Conservation (phyloP, 2,888 invertebrate species). For the Pollenia amentaria region DNA sequence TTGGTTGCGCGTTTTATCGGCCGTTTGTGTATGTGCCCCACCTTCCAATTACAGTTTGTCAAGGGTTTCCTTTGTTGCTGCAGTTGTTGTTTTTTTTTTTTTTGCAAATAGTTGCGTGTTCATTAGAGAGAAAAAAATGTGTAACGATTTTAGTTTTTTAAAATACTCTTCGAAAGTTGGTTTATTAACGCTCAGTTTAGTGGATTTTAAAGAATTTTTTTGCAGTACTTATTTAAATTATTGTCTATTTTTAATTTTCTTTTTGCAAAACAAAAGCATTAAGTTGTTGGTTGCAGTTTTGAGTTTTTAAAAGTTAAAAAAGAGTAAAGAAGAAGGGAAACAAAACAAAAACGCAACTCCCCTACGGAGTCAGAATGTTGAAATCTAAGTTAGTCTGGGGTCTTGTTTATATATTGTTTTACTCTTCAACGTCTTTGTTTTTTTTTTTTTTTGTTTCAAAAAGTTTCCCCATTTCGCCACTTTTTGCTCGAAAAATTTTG, state of each 20-base stretch:
- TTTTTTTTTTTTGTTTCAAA: slow-evolving; percentile 37
- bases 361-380: slow-evolving; percentile 16
- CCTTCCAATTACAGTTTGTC: slow-evolving; percentile 62
- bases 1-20: slow-evolving; percentile 12
- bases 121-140: slow-evolving; percentile 23
- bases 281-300: slow-evolving; percentile 26
- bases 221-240: slow-evolving; percentile 15
- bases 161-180: slow-evolving; percentile 55
- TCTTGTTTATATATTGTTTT: neutral
- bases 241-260: neutral
- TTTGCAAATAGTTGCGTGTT: slow-evolving; percentile 44
- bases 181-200: slow-evolving; percentile 64
- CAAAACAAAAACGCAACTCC: slow-evolving; percentile 14
- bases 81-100: slow-evolving; percentile 1
- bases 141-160: slow-evolving; percentile 44
- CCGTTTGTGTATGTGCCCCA: slow-evolving; percentile 63
- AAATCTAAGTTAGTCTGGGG: slow-evolving; percentile 17
- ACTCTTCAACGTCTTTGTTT: slow-evolving; percentile 29
- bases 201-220: slow-evolving; percentile 60
- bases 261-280: slow-evolving; percentile 29
- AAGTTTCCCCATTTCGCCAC: slow-evolving; percentile 35
- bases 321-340: neutral
- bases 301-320: slow-evolving; percentile 56
- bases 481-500: slow-evolving; percentile 73
- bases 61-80: slow-evolving; percentile 26